A percentile compares a stretch with the other conserved stretches of the same genome.
Conservation (phyloP, 2,113 vertebrate genomes). For the Psilopsiagon aurifrons region DNA sequence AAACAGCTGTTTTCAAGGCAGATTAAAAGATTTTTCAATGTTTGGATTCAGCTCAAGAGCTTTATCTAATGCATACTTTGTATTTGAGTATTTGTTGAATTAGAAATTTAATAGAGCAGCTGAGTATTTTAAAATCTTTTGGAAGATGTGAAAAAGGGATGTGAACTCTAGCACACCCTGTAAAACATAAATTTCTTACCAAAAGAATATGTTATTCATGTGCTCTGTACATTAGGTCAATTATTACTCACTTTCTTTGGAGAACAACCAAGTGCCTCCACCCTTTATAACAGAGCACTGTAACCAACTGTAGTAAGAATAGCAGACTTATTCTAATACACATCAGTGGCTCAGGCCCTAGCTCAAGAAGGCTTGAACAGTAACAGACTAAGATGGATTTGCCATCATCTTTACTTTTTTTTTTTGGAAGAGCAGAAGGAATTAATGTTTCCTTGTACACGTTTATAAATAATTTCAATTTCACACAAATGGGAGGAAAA, state of each 20-base stretch:
- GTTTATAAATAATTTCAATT: constrained; percentile 61
- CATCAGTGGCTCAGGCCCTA: constrained; percentile 8
- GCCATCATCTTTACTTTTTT: constrained; percentile 18
- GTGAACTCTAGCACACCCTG: constrained; percentile 75
- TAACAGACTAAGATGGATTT: constrained; percentile 42
- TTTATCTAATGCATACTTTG: constrained; percentile 66
- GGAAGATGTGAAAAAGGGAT: constrained; percentile 74
- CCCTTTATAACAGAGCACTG: constrained; percentile 72
- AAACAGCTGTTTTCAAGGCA: constrained; percentile 61
- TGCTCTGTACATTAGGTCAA: constrained; percentile 83
- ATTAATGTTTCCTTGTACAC: constrained; percentile 41
- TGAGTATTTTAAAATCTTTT: constrained; percentile 76
- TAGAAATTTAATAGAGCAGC: constrained; percentile 72
- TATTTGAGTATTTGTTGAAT: constrained; percentile 69
- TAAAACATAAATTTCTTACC: constrained; percentile 76
- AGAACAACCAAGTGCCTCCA: constrained; percentile 76
- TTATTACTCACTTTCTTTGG: constrained; percentile 83
- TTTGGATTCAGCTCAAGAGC: constrained; percentile 53
- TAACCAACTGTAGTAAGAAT: constrained; percentile 71
- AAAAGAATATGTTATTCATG: constrained; percentile 82
- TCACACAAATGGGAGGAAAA: constrained; percentile 30
- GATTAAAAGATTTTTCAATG: constrained; percentile 55
- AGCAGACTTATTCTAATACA: constrained; percentile 52
- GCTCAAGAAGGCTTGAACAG: constrained; percentile 31
- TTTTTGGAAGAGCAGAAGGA: constrained; percentile 4